These are phyloP conservation scores for Betta splendens DNA, from an alignment of 2,797 vertebrate species.

Conservation along the genomic window DNA sequence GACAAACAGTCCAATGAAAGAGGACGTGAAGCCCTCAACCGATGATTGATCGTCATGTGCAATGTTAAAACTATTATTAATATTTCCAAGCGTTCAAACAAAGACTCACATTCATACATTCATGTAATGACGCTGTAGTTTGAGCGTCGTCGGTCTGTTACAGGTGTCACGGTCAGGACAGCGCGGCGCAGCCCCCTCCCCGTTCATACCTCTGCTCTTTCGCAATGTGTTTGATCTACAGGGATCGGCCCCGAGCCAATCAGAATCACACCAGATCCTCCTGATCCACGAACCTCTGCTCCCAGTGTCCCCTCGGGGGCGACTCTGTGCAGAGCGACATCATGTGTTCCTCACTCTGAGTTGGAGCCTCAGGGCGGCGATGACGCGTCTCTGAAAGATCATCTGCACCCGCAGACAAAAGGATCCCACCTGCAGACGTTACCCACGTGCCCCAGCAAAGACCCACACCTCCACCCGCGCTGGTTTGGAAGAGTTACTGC, in stretches of 20 bases:
- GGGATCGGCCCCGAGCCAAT: conserved; percentile 60
- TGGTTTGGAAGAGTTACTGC: conserved; percentile 22
- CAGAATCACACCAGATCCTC: conserved; percentile 50
- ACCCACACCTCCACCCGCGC: conserved; percentile 12
- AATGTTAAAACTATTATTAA: too few relatives aligned
- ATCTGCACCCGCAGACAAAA: conserved; percentile 14
- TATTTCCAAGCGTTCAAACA: too few relatives aligned
- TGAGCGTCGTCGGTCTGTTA: too few relatives aligned
- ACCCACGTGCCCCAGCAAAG: conserved; percentile 1
- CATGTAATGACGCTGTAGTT: too few relatives aligned
- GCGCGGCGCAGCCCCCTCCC: conserved; percentile 15
- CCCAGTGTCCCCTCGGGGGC: conserved; percentile 25
- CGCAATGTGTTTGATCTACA: conserved; percentile 58
- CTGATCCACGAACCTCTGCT: conserved; percentile 48
- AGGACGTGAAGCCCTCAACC: background rate
- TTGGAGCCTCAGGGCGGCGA: conserved; percentile 17
- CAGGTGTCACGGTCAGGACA: conserved; percentile 21
- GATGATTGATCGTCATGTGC: background rate
- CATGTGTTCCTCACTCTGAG: conserved; percentile 23
- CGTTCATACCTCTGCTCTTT: conserved; percentile 49
- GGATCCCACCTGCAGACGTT: conserved; percentile 27
- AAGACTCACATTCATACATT: background rate
- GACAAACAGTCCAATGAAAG: conserved; percentile 28
- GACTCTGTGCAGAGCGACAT: conserved; percentile 20
- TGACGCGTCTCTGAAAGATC: conserved; percentile 30